Conservation (phyloP, 2,797 vertebrate genomes). For the Pseudochromis fuscus region DNA sequence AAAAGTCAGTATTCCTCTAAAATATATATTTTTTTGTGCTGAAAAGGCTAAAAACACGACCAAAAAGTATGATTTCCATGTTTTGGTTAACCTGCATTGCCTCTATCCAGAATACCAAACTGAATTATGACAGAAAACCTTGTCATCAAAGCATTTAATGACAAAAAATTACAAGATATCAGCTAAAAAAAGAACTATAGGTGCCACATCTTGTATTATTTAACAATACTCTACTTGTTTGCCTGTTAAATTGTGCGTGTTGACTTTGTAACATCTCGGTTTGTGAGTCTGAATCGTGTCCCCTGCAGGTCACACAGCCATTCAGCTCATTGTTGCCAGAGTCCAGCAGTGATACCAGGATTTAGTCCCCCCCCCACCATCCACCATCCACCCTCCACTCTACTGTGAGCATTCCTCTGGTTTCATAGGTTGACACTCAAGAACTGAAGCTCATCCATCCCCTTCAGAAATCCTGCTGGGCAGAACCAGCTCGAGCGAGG, state of each 20-base stretch:
- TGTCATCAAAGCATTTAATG: too few relatives aligned
- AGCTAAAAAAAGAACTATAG: too few relatives aligned
- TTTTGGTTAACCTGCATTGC: too few relatives aligned
- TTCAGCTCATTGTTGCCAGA: slow-evolving; percentile 44
- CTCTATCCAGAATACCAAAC: too few relatives aligned
- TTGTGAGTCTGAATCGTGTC: slow-evolving; percentile 10
- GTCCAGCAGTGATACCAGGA: slow-evolving; percentile 41
- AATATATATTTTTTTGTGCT: too few relatives aligned
- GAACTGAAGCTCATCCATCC: slow-evolving; percentile 68
- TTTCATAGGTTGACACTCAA: slow-evolving; percentile 53
- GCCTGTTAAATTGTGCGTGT: background rate
- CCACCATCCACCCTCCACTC: slow-evolving; percentile 15
- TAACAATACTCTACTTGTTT: background rate
- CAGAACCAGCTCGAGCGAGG: slow-evolving; percentile 50
- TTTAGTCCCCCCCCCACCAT: slow-evolving; percentile 18
- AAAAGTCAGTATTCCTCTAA: too few relatives aligned
- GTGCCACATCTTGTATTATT: background rate
- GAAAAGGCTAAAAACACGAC: background rate
- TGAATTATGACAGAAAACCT: too few relatives aligned
- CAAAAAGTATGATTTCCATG: too few relatives aligned
- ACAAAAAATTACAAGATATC: too few relatives aligned
- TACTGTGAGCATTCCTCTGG: slow-evolving; percentile 64
- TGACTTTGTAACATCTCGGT: background rate
- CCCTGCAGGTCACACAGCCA: slow-evolving; percentile 12
- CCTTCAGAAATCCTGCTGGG: slow-evolving; percentile 66